phyloP scores from a whole-genome alignment of 2,888 invertebrate genomes.

The Uloborus plumipes region DNA sequence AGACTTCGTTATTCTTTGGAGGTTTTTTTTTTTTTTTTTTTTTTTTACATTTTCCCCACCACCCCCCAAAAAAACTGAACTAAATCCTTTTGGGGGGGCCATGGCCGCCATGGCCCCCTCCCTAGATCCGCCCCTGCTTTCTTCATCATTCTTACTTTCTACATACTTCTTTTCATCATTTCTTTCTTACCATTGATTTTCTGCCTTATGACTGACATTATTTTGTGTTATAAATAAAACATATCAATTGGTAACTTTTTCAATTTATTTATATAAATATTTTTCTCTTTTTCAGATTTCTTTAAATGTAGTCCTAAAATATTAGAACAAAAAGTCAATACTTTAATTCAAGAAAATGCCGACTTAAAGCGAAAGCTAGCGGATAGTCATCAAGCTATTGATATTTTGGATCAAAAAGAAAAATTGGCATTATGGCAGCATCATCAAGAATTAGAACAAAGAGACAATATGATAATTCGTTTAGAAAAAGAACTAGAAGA shows the following conservation, averaged over 20 bases:
- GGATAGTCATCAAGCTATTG: slow-evolving; percentile 50
- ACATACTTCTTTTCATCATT: too few species aligned
- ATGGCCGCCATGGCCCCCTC: too few species aligned
- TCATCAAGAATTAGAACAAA: slow-evolving; percentile 55
- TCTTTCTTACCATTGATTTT: too few species aligned
- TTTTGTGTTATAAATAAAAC: background rate
- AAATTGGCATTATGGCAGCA: slow-evolving; percentile 59
- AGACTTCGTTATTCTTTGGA: too few species aligned
- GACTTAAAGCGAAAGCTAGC: slow-evolving; percentile 39
- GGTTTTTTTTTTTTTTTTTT: too few species aligned
- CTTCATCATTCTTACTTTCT: too few species aligned
- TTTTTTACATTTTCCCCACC: too few species aligned
- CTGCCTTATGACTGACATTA: background rate
- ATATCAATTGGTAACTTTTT: background rate
- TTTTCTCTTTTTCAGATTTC: slow-evolving; percentile 31
- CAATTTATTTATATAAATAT: background rate
- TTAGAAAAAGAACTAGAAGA: slow-evolving; percentile 52
- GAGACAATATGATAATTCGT: slow-evolving; percentile 31
- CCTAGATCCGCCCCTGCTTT: too few species aligned
- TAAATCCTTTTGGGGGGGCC: too few species aligned
- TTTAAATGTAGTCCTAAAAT: slow-evolving; percentile 31
- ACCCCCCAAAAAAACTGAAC: too few species aligned
- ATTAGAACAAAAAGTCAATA: slow-evolving; percentile 42
- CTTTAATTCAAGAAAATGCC: slow-evolving; percentile 36
- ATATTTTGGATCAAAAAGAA: slow-evolving; percentile 54